Conservation (phyloP, 2,113 vertebrate species). For the Axis porcinus region DNA sequence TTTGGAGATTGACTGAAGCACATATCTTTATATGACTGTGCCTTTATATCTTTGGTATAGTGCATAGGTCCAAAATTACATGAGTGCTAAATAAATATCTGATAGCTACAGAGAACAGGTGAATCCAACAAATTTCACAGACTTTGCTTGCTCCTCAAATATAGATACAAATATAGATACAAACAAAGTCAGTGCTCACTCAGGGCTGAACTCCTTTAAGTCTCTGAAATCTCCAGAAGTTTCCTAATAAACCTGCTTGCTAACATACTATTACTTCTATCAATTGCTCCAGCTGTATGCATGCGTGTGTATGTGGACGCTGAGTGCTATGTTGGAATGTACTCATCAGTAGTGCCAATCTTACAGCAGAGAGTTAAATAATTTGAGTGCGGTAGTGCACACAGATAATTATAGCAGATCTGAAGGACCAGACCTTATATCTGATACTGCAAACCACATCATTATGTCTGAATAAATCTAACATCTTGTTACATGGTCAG, state of each 20-base stretch:
- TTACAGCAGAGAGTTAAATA: background rate
- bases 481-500: conserved; percentile 56
- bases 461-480: conserved; percentile 45
- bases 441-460: conserved; percentile 49
- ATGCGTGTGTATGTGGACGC: accelerated
- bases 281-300: background rate
- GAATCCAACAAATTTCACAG: background rate
- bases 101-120: background rate
- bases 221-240: background rate
- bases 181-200: background rate
- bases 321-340: background rate
- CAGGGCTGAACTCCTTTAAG: background rate
- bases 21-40: background rate
- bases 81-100: background rate
- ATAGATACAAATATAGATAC: background rate
- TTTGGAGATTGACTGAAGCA: background rate
- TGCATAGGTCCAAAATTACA: background rate
- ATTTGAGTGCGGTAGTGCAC: background rate
- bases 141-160: background rate
- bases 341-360: background rate
- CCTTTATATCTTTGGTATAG: background rate
- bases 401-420: background rate
- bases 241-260: background rate
- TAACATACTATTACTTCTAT: background rate
- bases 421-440: conserved; percentile 58